A percentile compares a stretch with the other conserved stretches of the same genome.
Conservation (phyloP, 2,888 invertebrate genomes). For the Rotaria sp. region DNA sequence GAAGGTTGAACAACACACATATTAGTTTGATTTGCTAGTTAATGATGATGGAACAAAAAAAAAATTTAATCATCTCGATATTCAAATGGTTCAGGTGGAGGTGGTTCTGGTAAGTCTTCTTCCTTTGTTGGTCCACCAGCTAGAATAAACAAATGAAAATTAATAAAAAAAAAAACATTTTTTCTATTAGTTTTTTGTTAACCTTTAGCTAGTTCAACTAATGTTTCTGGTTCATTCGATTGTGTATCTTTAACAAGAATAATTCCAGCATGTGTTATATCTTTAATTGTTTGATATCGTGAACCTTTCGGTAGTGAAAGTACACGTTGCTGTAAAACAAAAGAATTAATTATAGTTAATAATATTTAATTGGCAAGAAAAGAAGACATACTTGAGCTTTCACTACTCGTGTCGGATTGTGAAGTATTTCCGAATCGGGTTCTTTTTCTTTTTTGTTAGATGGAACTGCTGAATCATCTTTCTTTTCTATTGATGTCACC, state of each 20-base stretch:
- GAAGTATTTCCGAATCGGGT: slow-evolving; percentile 78
- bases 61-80: slow-evolving; percentile 65
- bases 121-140: slow-evolving; percentile 66
- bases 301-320: slow-evolving; percentile 73
- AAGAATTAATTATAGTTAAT: neutral
- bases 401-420: slow-evolving; percentile 88
- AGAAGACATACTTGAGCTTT: slow-evolving; percentile 67
- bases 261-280: slow-evolving; percentile 73
- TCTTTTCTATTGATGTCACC: slow-evolving; percentile 58
- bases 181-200: too few species aligned
- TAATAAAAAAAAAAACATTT: neutral
- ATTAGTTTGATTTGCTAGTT: neutral
- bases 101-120: slow-evolving; percentile 74
- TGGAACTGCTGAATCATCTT: slow-evolving; percentile 58
- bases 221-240: slow-evolving; percentile 69
- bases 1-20: neutral
- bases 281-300: slow-evolving; percentile 78
- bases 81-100: slow-evolving; percentile 93
- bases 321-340: slow-evolving; percentile 57
- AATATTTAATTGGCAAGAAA: neutral
- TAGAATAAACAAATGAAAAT: slow-evolving; percentile 41
- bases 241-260: slow-evolving; percentile 82
- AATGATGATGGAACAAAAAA: neutral
- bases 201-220: slow-evolving; percentile 74
- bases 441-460: slow-evolving; percentile 59